phyloP scores from a whole-genome alignment of 1,140 invertebrate species.

The Micrasema longulum region DNA sequence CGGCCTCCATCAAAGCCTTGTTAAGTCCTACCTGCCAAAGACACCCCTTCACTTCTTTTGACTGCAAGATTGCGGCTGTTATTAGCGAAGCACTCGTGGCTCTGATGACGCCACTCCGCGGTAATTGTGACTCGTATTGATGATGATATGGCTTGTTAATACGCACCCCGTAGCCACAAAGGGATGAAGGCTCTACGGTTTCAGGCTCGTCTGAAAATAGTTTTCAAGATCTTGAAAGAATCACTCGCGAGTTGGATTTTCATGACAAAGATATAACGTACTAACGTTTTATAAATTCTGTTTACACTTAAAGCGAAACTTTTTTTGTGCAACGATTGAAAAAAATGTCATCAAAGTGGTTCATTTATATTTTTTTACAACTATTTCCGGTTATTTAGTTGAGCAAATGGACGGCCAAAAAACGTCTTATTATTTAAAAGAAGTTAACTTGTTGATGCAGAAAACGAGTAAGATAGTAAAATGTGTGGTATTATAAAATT shows the following conservation, averaged over 20 bases:
- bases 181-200: constrained; percentile 19
- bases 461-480: too few species aligned
- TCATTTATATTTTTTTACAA: too few species aligned
- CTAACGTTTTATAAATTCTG: too few species aligned
- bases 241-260: background rate
- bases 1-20: constrained; percentile 44
- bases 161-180: constrained; percentile 23
- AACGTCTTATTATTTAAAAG: too few species aligned
- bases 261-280: background rate
- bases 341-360: too few species aligned
- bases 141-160: constrained; percentile 41
- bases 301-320: too few species aligned
- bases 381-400: too few species aligned
- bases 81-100: constrained; percentile 28
- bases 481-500: too few species aligned
- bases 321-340: too few species aligned
- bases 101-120: constrained; percentile 36
- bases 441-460: too few species aligned
- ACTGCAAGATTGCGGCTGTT: constrained; percentile 47
- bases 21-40: constrained; percentile 47
- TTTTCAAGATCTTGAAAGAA: constrained; percentile 27
- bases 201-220: constrained; percentile 1
- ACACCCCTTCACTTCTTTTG: constrained; percentile 44
- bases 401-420: too few species aligned
- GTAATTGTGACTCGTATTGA: constrained; percentile 41